These are phyloP conservation scores for Rhinolophus ferrumequinum DNA, from an alignment of 2,113 vertebrate genomes.

Conservation along the genomic window DNA sequence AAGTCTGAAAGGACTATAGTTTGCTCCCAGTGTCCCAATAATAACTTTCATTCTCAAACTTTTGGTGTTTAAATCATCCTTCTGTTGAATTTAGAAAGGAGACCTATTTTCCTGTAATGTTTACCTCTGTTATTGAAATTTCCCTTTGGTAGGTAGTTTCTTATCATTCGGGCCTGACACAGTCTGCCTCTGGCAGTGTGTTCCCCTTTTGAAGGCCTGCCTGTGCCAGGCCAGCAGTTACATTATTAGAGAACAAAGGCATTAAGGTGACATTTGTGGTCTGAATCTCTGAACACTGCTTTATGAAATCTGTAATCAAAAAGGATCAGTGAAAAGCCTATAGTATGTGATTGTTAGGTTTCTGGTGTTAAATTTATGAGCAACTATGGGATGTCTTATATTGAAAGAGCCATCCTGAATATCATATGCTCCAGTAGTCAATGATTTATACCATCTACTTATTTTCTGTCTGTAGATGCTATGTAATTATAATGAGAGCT, in stretches of 20 bases:
- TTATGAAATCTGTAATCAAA: constrained; percentile 51
- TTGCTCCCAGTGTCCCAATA: not conserved
- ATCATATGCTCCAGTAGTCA: constrained; percentile 19
- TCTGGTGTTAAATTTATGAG: constrained; percentile 59
- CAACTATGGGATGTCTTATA: not conserved
- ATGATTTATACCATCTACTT: not conserved
- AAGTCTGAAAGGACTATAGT: not conserved
- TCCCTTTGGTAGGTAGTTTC: constrained; percentile 2
- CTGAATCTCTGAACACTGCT: constrained; percentile 10
- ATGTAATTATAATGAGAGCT: constrained; percentile 12
- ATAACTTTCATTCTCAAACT: constrained; percentile 28
- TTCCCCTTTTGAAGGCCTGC: not conserved
- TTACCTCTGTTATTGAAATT: not conserved
- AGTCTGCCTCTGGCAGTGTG: not conserved
- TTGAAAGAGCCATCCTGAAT: constrained; percentile 43
- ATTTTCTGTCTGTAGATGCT: not conserved
- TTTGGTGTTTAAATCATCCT: constrained; percentile 28
- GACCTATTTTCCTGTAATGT: not conserved
- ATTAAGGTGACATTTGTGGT: not conserved
- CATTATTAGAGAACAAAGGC: constrained; percentile 43
- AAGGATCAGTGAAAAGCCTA: constrained; percentile 27
- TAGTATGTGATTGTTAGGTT: constrained; percentile 47
- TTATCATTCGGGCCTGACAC: not conserved
- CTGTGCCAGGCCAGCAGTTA: not conserved
- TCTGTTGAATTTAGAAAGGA: constrained; percentile 18